Conservation (phyloP, 2,797 vertebrate species). For the Numenius phaeopus region DNA sequence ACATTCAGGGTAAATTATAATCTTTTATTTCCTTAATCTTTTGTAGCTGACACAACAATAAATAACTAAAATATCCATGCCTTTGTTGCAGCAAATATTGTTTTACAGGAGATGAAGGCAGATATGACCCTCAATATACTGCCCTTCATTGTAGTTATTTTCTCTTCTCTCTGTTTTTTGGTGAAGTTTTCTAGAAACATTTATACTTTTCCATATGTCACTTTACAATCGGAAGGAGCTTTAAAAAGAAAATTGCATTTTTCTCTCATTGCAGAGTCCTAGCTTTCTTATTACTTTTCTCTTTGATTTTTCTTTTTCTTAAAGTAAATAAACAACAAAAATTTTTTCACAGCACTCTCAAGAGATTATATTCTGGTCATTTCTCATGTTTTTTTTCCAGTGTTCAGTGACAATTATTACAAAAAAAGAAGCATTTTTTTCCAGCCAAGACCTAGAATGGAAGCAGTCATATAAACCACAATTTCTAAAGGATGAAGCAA, state of each 20-base stretch:
- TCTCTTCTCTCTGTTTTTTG: neutral
- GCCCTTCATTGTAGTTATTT: slow-evolving; percentile 17
- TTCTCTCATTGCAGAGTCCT: neutral
- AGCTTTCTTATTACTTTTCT: neutral
- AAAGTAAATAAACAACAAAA: slow-evolving; percentile 25
- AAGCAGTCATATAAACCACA: neutral
- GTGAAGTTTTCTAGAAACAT: slow-evolving; percentile 23
- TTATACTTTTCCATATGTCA: slow-evolving; percentile 53
- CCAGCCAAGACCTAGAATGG: neutral
- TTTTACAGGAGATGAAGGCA: slow-evolving; percentile 51
- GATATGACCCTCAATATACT: slow-evolving; percentile 34
- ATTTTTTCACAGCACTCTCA: neutral
- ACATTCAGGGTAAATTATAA: neutral
- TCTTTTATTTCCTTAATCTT: slow-evolving; percentile 21
- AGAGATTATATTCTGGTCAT: slow-evolving; percentile 31
- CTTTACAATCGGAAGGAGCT: slow-evolving; percentile 65
- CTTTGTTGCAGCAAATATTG: slow-evolving; percentile 25
- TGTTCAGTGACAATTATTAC: neutral
- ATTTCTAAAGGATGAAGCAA: neutral
- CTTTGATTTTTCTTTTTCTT: neutral
- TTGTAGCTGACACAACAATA: neutral
- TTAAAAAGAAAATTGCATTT: slow-evolving; percentile 71
- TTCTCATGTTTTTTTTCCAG: slow-evolving; percentile 1
- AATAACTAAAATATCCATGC: slow-evolving; percentile 14
- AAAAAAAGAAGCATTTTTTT: neutral